A percentile compares a stretch with the other conserved stretches of the same genome.
Evolutionary conservation across 92 coral and sea anemone genomes (phyloP).

Genomic region (Porites lobata): DNA sequence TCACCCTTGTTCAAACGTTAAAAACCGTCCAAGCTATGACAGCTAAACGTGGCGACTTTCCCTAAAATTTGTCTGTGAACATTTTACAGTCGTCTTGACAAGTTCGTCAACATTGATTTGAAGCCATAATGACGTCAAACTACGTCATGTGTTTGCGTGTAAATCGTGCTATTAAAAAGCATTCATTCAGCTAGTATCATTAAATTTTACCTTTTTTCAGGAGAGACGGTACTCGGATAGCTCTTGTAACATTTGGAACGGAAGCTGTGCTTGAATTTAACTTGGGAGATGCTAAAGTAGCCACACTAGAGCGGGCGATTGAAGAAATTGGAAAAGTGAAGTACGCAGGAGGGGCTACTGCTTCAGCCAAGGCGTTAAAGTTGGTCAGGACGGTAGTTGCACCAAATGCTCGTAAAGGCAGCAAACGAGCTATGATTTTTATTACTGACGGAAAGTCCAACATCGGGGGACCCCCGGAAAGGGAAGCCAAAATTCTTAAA

Average conservation of each 20-base stretch:
- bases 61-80: too few species aligned
- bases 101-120: too few species aligned
- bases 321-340: conserved; percentile 66
- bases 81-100: too few species aligned
- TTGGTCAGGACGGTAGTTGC: conserved; percentile 60
- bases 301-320: conserved; percentile 54
- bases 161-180: too few species aligned
- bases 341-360: conserved; percentile 90
- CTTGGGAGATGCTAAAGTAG: conserved; percentile 69
- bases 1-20: too few species aligned
- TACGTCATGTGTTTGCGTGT: too few species aligned
- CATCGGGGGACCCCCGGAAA: conserved; percentile 83
- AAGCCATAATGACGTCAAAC: too few species aligned
- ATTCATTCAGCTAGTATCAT: too few species aligned
- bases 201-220: conserved; percentile 5
- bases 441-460: conserved; percentile 92
- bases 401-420: conserved; percentile 66
- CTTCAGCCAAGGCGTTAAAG: conserved; percentile 77
- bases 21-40: too few species aligned
- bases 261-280: conserved; percentile 72
- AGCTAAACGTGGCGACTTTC: too few species aligned
- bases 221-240: conserved; percentile 83
- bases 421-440: conserved; percentile 78
- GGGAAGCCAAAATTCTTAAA: conserved; percentile 61
- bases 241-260: conserved; percentile 89